These are phyloP conservation scores for Jaculus jaculus DNA, from an alignment of 2,113 vertebrate genomes.

Conservation along the genomic window DNA sequence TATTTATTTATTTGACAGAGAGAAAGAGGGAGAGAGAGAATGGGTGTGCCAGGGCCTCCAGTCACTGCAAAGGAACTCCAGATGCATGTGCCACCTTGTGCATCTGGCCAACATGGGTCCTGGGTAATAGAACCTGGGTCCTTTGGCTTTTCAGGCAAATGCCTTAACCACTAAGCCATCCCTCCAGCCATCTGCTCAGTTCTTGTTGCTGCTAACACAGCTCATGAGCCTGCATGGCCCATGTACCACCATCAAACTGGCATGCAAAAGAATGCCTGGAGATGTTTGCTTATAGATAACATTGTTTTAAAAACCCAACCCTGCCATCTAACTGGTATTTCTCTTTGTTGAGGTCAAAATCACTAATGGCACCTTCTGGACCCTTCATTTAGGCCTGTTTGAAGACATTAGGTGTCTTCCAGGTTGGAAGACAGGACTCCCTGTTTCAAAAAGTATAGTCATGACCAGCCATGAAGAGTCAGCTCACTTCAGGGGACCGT, in stretches of 20 bases:
- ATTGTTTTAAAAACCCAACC: constrained; percentile 42
- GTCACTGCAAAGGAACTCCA: too few relatives aligned
- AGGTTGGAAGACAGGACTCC: constrained; percentile 46
- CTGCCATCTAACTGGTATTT: not conserved
- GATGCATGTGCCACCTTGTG: too few relatives aligned
- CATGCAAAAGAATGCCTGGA: constrained; percentile 9
- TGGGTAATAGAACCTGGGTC: too few relatives aligned
- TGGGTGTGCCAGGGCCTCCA: too few relatives aligned
- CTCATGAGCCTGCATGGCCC: not conserved
- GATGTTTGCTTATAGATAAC: constrained; percentile 16
- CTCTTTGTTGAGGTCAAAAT: not conserved
- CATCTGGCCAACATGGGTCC: too few relatives aligned
- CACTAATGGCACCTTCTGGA: constrained; percentile 3
- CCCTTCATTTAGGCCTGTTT: constrained; percentile 50
- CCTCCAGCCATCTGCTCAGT: too few relatives aligned
- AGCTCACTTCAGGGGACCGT: not conserved
- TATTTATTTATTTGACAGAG: too few relatives aligned
- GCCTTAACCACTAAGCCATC: too few relatives aligned
- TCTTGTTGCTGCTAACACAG: not conserved
- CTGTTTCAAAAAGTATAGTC: not conserved
- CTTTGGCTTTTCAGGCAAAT: too few relatives aligned
- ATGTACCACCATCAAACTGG: not conserved
- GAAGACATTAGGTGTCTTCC: constrained; percentile 58
- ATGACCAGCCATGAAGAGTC: not conserved
- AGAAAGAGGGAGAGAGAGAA: too few relatives aligned